Base-by-base conservation (phyloP, 2,888 invertebrate species). In the Tetragnatha montana region DNA sequence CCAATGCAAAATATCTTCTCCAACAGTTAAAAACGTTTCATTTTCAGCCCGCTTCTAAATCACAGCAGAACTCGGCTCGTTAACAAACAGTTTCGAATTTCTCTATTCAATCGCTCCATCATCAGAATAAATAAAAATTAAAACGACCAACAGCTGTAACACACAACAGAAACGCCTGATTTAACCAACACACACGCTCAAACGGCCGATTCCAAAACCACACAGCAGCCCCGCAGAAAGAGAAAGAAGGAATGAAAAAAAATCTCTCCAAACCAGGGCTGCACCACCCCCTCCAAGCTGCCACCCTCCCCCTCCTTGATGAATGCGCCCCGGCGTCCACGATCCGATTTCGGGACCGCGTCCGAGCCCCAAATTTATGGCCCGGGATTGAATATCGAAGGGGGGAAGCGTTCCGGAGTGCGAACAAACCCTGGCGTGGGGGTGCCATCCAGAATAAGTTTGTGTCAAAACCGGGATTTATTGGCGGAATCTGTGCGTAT, bases 361-460 rank as follows among this genome's bases (percentile, higher is more conserved):
- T 85, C 89, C 89, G 71, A 78, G 51, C 79, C 60, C 21, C 19
- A 89, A 89, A 89, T 89, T 89, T 89, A 89, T 89, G 85, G 81
- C 85, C 68, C 80, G 35, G 89, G 89, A 89, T 89, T 89, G 89
- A 89, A 89, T 89, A 85, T 89, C 89, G 85, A 75, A 35, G 60
- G 89, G 78, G 71, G 80, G 79, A 49, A 74, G 80, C 79, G 50
- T 80, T 81, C 76, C 68, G 81, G 89, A 89, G 89, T 89, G 89
- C 81, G 89, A 89, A 89, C 89, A 89, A 68, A 79, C 80, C 75
- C 68, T 50, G 76, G 76, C 50, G 69, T 50, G 78, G 70, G 50
- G 71, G 74, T 85, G 81, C 89, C 81, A 89, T 89, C 89, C 21
- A 89, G 89, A 89, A 89, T 89, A 89, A 89, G 85, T 89, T 85